Conservation (phyloP, 2,113 vertebrate genomes). For the Myiagra hebetior region DNA sequence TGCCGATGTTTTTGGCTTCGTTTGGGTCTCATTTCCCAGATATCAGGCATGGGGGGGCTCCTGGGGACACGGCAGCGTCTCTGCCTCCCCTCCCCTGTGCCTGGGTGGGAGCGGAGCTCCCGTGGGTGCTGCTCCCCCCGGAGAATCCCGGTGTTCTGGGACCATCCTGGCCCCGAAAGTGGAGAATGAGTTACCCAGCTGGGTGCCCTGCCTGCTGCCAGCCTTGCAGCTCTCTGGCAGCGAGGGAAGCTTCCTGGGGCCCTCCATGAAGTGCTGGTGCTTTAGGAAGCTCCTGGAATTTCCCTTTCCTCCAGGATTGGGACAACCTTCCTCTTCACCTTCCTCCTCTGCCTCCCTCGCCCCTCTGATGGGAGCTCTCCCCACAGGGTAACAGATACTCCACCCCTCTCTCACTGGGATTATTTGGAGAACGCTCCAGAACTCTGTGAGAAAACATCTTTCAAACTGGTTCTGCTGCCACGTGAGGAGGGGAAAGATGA, state of each 20-base stretch:
- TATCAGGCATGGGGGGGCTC: fast-evolving
- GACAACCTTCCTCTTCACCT: not conserved
- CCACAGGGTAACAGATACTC: fast-evolving
- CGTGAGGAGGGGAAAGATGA: not conserved
- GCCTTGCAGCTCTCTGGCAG: not conserved
- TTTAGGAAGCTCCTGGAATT: not conserved
- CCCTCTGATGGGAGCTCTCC: not conserved
- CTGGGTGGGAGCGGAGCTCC: not conserved
- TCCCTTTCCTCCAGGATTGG: not conserved
- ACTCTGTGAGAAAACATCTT: not conserved
- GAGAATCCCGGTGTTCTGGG: not conserved
- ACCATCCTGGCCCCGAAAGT: not conserved
- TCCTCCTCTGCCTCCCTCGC: not conserved
- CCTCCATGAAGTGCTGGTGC: not conserved
- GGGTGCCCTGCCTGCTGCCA: not conserved
- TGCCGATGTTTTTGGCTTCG: not conserved
- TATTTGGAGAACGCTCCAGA: not conserved
- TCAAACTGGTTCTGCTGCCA: not conserved
- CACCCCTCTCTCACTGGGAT: not conserved
- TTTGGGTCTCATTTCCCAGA: not conserved
- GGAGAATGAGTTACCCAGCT: not conserved
- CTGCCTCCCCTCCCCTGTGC: not conserved
- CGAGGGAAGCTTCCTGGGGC: not conserved
- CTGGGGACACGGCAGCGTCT: fast-evolving
- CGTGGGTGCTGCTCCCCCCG: not conserved